Conservation (phyloP, 2,797 vertebrate genomes). For the Bucorvus abyssinicus region DNA sequence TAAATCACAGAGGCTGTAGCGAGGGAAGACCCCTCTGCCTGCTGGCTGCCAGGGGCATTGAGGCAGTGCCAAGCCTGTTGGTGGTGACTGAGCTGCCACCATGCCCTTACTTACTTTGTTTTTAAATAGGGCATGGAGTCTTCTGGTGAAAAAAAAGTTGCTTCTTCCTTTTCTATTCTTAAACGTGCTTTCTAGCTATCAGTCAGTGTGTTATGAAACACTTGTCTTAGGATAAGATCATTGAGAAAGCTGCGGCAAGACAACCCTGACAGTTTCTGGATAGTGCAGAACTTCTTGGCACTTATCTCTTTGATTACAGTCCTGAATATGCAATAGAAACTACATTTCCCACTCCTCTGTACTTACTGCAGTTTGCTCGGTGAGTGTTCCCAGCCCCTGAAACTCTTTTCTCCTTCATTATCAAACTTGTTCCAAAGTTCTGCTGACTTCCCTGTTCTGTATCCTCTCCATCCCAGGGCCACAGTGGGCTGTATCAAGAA, state of each 20-base stretch:
- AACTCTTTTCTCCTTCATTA: not conserved
- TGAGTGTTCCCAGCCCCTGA: conserved; percentile 9
- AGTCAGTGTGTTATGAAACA: conserved; percentile 33
- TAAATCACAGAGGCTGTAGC: not conserved
- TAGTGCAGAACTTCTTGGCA: conserved; percentile 36
- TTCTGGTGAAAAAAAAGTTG: not conserved
- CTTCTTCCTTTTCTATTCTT: not conserved
- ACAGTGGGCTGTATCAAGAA: not conserved
- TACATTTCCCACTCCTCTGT: conserved; percentile 5
- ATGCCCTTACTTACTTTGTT: not conserved
- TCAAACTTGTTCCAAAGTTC: not conserved
- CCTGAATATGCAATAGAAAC: conserved; percentile 48
- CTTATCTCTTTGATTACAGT: conserved; percentile 22
- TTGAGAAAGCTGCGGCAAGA: conserved; percentile 38
- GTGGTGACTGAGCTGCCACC: not conserved
- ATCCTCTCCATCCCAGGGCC: not conserved
- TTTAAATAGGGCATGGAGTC: not conserved
- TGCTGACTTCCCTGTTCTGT: not conserved
- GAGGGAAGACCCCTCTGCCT: not conserved
- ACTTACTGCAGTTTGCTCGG: not conserved
- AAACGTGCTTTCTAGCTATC: not conserved
- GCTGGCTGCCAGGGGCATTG: not conserved
- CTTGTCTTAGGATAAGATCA: conserved; percentile 39
- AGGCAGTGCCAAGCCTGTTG: not conserved
- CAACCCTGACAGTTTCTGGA: conserved; percentile 23